Conservation (phyloP, 30 jellyfish, hydroid and myxozoan species). For the Turritopsis dohrnii region DNA sequence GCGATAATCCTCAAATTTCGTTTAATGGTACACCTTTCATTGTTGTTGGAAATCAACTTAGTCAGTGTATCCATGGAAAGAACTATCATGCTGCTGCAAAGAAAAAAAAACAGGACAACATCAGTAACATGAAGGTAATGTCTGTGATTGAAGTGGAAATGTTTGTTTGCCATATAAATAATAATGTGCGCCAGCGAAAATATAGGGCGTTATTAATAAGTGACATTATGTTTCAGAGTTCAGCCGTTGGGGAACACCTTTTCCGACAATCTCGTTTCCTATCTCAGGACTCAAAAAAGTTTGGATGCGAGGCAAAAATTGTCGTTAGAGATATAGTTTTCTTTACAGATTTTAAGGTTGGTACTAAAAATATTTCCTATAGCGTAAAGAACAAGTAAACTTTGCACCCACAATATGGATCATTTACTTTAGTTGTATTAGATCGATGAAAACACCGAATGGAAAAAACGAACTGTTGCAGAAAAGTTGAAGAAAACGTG, state of each 20-base stretch:
- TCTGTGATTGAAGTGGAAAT: too few relatives aligned
- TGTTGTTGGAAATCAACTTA: neutral
- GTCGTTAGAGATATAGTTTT: neutral
- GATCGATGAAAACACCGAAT: neutral
- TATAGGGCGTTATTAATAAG: too few relatives aligned
- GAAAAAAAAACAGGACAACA: neutral
- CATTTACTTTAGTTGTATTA: neutral
- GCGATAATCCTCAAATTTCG: neutral
- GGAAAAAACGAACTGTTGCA: neutral
- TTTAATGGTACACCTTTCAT: neutral
- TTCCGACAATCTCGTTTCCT: neutral
- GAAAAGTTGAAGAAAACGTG: neutral
- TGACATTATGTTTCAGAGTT: too few relatives aligned
- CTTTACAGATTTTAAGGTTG: conserved; percentile 3
- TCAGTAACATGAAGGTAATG: too few relatives aligned
- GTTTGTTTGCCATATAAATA: too few relatives aligned
- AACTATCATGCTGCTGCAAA: neutral
- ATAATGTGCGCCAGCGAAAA: too few relatives aligned
- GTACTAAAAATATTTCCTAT: neutral
- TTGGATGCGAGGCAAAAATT: conserved; percentile 10
- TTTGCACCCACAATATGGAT: neutral
- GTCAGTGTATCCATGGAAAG: neutral
- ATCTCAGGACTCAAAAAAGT: neutral
- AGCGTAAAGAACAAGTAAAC: neutral
- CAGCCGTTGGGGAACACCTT: too few relatives aligned